These are phyloP conservation scores for Notothenia rossii DNA, from an alignment of 2,113 vertebrate genomes.

Conservation along the genomic window DNA sequence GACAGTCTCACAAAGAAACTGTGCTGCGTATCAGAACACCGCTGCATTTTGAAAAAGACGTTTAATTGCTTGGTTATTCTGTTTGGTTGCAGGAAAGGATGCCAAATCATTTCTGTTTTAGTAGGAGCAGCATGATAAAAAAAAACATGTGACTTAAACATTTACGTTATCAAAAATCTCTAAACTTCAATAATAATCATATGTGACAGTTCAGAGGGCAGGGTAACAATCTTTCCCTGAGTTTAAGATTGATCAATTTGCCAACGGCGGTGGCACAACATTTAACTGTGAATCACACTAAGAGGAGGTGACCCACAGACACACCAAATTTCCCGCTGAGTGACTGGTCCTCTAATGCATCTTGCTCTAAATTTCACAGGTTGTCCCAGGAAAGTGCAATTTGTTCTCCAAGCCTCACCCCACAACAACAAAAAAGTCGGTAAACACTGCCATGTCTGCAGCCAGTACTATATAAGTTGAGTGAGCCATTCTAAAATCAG, in stretches of 20 bases:
- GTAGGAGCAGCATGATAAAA: neutral
- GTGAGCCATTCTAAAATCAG: conserved; percentile 9
- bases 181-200: neutral
- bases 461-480: neutral
- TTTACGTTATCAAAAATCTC: too few species aligned
- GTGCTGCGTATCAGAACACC: neutral
- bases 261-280: conserved; percentile 11
- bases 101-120: neutral
- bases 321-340: conserved; percentile 60
- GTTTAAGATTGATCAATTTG: conserved; percentile 5
- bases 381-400: conserved; percentile 63
- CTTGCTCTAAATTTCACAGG: conserved; percentile 68
- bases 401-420: neutral
- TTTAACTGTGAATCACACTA: conserved; percentile 68
- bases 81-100: neutral
- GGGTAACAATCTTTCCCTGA: conserved; percentile 6
- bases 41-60: neutral
- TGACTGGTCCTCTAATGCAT: conserved; percentile 53
- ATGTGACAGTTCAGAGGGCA: conserved; percentile 7
- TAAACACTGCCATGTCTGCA: conserved; percentile 8
- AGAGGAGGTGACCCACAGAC: conserved; percentile 35
- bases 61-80: neutral
- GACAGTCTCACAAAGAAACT: conserved; percentile 14
- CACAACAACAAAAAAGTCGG: neutral
- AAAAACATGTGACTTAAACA: neutral